Evolutionary conservation across 2,113 vertebrate species (phyloP).

Genomic region (Python bivittatus): DNA sequence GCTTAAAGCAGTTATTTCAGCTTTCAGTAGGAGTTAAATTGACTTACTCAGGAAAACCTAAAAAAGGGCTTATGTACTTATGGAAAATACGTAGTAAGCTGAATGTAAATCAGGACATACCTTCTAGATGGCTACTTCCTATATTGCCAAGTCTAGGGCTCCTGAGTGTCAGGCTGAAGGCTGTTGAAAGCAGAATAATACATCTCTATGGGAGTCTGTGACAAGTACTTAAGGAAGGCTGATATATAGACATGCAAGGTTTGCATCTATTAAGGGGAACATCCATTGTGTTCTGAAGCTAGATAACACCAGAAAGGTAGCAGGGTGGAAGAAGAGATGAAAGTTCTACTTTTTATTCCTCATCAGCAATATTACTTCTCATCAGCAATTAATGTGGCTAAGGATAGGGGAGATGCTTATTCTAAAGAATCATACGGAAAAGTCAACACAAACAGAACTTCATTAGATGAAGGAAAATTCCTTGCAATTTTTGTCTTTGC

Average conservation of each 20-base stretch:
- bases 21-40: slow-evolving; percentile 42
- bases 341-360: background rate
- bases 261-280: background rate
- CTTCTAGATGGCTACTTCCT: background rate
- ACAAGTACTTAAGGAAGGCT: slow-evolving; percentile 12
- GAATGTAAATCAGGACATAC: background rate
- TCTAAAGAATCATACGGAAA: too few species aligned
- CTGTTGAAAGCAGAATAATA: background rate
- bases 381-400: background rate
- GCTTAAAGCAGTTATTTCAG: slow-evolving; percentile 21
- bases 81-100: slow-evolving; percentile 9
- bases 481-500: too few species aligned
- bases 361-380: background rate
- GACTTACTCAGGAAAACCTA: slow-evolving; percentile 12
- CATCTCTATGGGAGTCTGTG: background rate
- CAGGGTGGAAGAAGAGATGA: background rate
- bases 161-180: slow-evolving; percentile 9
- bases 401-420: background rate
- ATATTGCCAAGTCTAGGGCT: background rate
- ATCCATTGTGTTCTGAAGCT: background rate
- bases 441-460: background rate
- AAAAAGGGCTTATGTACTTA: background rate
- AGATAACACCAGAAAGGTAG: background rate
- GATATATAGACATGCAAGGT: background rate
- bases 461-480: background rate